Conservation (phyloP, 2,113 vertebrate genomes). For the Alaudala cheleensis region DNA sequence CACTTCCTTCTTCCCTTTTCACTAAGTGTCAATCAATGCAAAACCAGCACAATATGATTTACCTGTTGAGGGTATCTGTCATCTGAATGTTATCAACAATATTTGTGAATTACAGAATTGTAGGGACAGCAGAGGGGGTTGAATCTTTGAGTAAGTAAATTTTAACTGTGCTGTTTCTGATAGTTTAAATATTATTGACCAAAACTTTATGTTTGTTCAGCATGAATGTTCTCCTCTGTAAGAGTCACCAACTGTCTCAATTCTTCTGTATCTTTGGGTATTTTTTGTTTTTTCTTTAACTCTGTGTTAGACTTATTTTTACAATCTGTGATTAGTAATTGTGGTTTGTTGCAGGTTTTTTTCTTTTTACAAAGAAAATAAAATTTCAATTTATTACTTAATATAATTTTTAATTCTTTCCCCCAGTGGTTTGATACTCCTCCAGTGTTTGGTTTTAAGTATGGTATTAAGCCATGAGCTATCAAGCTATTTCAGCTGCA, state of each 20-base stretch:
- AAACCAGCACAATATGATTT: background rate
- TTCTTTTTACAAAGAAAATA: background rate
- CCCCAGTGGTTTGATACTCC: background rate
- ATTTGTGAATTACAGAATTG: background rate
- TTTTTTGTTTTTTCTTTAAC: background rate
- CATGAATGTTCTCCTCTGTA: background rate
- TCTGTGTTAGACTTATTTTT: background rate
- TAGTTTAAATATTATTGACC: conserved; percentile 30
- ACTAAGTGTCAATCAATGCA: background rate
- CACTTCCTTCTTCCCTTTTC: background rate
- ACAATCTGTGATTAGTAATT: background rate
- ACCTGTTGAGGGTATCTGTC: background rate
- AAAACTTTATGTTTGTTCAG: background rate
- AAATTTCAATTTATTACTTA: background rate
- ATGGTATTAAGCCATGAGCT: background rate
- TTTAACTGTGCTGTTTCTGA: background rate
- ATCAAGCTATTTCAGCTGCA: background rate
- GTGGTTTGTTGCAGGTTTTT: background rate
- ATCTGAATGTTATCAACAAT: background rate
- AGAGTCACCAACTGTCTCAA: conserved; percentile 8
- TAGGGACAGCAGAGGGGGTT: background rate
- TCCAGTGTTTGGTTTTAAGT: background rate
- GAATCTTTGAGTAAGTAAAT: background rate
- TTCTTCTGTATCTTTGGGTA: background rate
- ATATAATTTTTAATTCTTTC: background rate